Conservation (phyloP, 1,140 invertebrate genomes). For the Kradibia gibbosae region DNA sequence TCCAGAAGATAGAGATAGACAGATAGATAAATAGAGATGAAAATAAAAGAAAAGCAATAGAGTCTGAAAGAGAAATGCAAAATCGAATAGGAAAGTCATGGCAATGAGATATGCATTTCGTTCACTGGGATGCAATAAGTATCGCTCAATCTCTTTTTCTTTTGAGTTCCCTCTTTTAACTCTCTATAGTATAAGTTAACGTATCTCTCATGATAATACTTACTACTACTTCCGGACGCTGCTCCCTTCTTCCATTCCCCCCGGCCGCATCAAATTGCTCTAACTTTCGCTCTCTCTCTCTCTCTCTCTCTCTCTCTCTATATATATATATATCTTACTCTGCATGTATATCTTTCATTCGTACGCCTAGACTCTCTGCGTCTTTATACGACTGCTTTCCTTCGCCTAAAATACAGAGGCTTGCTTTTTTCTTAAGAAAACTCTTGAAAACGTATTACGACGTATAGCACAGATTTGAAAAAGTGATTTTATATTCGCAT, state of each 20-base stretch:
- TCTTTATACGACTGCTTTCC: constrained; percentile 5
- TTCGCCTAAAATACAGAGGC: background rate
- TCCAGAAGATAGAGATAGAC: no score
- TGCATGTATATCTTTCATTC: constrained; percentile 12
- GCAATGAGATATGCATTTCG: constrained; percentile 52
- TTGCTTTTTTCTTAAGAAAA: background rate
- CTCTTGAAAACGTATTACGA: constrained; percentile 62
- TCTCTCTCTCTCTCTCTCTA: constrained; percentile 17
- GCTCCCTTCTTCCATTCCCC: no score
- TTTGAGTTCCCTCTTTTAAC: background rate
- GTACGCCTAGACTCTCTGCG: background rate
- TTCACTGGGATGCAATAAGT: constrained; percentile 55
- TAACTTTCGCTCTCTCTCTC: no score
- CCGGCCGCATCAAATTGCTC: no score
- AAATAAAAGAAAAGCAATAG: no score
- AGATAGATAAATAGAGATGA: no score
- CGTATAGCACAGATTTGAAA: constrained; percentile 54
- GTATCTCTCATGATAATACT: constrained; percentile 57
- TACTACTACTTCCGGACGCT: constrained; percentile 18
- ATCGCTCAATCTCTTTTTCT: constrained; percentile 25
- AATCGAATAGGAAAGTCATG: constrained; percentile 23
- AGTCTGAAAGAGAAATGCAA: background rate
- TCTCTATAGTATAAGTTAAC: constrained; percentile 42
- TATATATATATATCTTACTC: background rate
- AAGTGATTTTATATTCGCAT: constrained; percentile 59